Percentiles rank a stretch among this genome's conserved stretches.
phyloP scores from a whole-genome alignment of 2,888 invertebrate species.

The Graphium colonna region DNA sequence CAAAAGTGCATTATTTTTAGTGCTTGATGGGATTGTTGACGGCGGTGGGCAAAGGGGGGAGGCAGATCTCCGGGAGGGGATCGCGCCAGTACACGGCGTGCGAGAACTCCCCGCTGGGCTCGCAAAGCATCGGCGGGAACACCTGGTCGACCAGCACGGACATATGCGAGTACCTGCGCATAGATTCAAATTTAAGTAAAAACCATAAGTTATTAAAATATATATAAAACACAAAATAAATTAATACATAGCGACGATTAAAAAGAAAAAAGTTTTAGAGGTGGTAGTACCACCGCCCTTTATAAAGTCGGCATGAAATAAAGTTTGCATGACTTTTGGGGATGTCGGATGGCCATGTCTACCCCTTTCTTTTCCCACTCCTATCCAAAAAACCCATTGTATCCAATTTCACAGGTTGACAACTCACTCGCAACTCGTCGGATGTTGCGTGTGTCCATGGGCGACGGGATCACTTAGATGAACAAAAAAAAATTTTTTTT shows the following conservation, averaged over 20 bases:
- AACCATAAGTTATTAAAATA: not conserved
- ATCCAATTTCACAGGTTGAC: too few species aligned
- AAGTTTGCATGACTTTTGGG: too few species aligned
- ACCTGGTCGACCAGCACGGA: slow-evolving; percentile 96
- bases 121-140: slow-evolving; percentile 89
- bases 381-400: not conserved
- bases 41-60: slow-evolving; percentile 39
- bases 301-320: too few species aligned
- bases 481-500: not conserved
- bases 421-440: too few species aligned
- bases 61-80: slow-evolving; percentile 81
- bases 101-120: slow-evolving; percentile 85
- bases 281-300: too few species aligned
- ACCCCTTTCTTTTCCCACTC: too few species aligned
- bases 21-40: not conserved
- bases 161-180: slow-evolving; percentile 93
- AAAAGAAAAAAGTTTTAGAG: not conserved
- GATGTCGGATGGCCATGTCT: too few species aligned
- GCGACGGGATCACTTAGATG: too few species aligned
- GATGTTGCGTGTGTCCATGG: too few species aligned
- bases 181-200: not conserved
- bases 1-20: not conserved
- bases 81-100: slow-evolving; percentile 96
- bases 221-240: not conserved
- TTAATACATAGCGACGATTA: not conserved